phyloP scores from a whole-genome alignment of 2,888 invertebrate genomes.

The Troglohyphantes excavatus region DNA sequence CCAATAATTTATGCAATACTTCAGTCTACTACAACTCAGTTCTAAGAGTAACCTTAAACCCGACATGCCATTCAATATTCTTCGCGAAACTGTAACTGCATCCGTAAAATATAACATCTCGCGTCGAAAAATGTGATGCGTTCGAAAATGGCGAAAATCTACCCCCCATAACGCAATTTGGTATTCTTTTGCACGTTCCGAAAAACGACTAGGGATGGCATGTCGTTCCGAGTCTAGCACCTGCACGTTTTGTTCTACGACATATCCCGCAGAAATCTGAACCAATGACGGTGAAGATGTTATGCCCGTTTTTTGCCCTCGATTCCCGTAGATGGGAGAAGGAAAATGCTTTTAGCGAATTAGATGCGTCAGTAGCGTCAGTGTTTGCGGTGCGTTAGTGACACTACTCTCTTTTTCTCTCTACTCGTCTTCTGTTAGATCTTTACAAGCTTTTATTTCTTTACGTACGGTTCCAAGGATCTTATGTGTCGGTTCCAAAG shows the following conservation, averaged over 20 bases:
- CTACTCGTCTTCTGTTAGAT: constrained; percentile 14
- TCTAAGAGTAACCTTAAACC: too few species aligned
- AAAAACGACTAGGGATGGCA: background rate
- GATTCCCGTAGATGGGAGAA: constrained; percentile 15
- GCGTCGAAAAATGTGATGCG: too few species aligned
- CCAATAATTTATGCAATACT: too few species aligned
- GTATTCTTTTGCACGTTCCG: background rate
- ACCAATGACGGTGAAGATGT: background rate
- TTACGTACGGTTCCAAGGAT: background rate
- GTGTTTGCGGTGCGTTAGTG: constrained; percentile 72
- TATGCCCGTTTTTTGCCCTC: constrained; percentile 3
- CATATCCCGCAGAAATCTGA: background rate
- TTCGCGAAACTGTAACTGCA: too few species aligned
- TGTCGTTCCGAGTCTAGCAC: background rate
- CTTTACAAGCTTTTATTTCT: constrained; percentile 18
- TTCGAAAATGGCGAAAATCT: too few species aligned
- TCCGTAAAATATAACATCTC: too few species aligned
- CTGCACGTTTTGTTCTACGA: background rate
- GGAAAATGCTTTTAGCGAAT: constrained; percentile 68
- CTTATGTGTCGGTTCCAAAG: background rate
- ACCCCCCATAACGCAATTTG: background rate
- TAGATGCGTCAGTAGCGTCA: constrained; percentile 55
- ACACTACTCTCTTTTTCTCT: constrained; percentile 18
- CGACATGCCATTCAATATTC: too few species aligned
- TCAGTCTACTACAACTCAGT: too few species aligned